Conservation (phyloP, 1,140 invertebrate genomes). For the Epicauta chinensis region DNA sequence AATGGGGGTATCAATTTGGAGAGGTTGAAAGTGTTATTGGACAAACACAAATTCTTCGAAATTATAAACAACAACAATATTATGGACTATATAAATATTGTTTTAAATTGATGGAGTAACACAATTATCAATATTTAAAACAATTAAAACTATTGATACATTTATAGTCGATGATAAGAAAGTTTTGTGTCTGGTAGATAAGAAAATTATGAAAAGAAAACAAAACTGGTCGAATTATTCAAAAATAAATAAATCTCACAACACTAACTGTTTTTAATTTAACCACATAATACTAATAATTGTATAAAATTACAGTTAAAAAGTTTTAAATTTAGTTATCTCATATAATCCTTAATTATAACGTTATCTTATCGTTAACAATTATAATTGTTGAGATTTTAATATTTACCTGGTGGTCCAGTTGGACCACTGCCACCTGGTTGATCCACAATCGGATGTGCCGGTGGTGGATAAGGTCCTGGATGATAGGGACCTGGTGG, state of each 20-base stretch:
- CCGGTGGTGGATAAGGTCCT: neutral
- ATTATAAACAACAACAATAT: neutral
- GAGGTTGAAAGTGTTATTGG: neutral
- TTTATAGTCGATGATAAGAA: too few relatives aligned
- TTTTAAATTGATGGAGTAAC: too few relatives aligned
- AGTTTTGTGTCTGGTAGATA: too few relatives aligned
- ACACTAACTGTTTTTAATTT: conserved; percentile 1
- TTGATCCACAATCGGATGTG: conserved; percentile 15
- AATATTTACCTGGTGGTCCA: neutral
- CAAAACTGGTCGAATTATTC: neutral
- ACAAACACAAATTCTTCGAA: neutral
- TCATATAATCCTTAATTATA: conserved; percentile 3
- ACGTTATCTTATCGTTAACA: conserved; percentile 5
- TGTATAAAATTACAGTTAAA: neutral
- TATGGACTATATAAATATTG: neutral
- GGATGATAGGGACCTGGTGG: neutral
- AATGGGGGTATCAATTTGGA: neutral
- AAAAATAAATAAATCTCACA: conserved; percentile 5
- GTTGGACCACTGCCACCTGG: neutral
- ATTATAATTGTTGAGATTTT: neutral
- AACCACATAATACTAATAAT: neutral
- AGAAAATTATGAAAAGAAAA: too few relatives aligned
- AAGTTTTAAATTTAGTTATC: neutral
- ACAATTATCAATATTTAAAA: too few relatives aligned
- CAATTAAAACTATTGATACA: too few relatives aligned